Conservation (phyloP, 2,888 invertebrate genomes). For the Mechanitis messenoides region DNA sequence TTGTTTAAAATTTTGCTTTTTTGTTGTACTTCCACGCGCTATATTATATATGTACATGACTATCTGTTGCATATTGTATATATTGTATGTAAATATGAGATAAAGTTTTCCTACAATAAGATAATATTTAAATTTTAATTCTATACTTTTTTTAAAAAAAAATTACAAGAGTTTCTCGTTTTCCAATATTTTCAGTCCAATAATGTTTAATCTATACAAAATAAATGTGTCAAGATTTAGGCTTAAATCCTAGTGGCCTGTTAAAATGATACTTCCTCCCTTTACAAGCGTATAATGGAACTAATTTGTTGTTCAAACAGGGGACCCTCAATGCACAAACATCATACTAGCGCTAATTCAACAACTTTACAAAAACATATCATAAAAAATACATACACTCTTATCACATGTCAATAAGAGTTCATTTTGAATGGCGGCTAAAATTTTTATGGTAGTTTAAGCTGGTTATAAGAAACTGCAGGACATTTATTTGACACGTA, state of each 20-base stretch:
- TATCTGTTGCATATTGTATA: too few species aligned
- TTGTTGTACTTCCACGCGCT: constrained; percentile 15
- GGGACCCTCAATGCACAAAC: constrained; percentile 64
- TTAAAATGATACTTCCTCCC: constrained; percentile 52
- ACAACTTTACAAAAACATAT: constrained; percentile 25
- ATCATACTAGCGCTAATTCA: constrained; percentile 40
- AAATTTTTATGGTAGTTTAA: neutral
- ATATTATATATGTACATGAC: too few species aligned
- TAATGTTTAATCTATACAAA: neutral
- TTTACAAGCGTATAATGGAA: constrained; percentile 72
- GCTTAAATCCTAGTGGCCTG: constrained; percentile 38
- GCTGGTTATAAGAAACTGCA: constrained; percentile 46
- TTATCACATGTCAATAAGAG: constrained; percentile 9
- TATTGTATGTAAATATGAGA: too few species aligned
- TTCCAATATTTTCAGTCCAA: neutral
- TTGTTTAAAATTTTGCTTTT: constrained; percentile 54
- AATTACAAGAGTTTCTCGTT: neutral
- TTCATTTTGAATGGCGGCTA: constrained; percentile 10
- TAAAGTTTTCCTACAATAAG: too few species aligned
- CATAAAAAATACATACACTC: neutral
- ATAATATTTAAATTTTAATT: constrained; percentile 20
- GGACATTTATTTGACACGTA: constrained; percentile 66
- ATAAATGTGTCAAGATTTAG: constrained; percentile 18
- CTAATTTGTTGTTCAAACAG: constrained; percentile 76
- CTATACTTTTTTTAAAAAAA: neutral